Conservation (phyloP, 1,140 invertebrate species). For the Ephestia elutella region DNA sequence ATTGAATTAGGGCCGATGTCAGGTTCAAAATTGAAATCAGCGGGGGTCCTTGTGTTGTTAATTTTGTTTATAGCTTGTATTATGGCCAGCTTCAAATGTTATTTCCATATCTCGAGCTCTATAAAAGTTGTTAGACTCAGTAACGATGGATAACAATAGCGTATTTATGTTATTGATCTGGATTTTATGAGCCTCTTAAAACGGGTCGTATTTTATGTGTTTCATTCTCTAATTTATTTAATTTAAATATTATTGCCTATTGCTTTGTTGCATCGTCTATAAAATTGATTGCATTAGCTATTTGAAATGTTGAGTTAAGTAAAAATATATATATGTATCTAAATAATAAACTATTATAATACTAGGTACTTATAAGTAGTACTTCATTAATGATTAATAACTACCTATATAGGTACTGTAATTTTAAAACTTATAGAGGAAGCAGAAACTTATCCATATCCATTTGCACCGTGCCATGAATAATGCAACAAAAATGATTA, state of each 20-base stretch:
- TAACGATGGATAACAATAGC: conserved; percentile 59
- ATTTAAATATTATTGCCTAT: too few relatives aligned
- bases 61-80: conserved; percentile 73
- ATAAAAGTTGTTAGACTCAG: conserved; percentile 60
- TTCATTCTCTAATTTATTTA: conserved; percentile 6
- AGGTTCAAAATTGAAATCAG: conserved; percentile 71
- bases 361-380: too few relatives aligned
- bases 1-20: conserved; percentile 74
- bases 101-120: conserved; percentile 63
- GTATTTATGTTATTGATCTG: conserved; percentile 59
- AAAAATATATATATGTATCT: too few relatives aligned
- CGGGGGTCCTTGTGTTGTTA: conserved; percentile 69
- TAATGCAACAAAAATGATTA: not conserved
- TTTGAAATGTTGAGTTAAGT: too few relatives aligned
- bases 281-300: too few relatives aligned
- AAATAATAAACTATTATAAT: too few relatives aligned
- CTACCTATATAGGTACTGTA: not conserved
- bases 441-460: not conserved
- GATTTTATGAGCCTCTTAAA: conserved; percentile 52
- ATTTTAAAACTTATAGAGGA: not conserved
- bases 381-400: not conserved
- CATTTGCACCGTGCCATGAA: not conserved
- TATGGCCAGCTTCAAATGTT: conserved; percentile 65
- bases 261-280: too few relatives aligned
- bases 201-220: not conserved